These are phyloP conservation scores for Porites cylindrica DNA, from an alignment of 92 coral and sea anemone species.

Conservation along the genomic window DNA sequence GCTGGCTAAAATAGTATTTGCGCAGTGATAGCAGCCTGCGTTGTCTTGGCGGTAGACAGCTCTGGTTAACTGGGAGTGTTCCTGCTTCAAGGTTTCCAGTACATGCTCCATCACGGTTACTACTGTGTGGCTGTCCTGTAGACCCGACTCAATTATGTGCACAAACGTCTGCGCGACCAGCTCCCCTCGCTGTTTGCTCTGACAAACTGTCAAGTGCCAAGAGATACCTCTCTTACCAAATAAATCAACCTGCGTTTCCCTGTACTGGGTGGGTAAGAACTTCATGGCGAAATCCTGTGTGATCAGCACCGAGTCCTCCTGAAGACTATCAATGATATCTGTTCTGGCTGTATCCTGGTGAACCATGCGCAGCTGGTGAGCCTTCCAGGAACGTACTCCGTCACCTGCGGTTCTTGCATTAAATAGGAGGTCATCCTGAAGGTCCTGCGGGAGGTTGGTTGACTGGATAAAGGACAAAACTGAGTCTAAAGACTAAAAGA, in stretches of 20 bases:
- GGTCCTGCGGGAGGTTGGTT: constrained; percentile 35
- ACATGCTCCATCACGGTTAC: constrained; percentile 63
- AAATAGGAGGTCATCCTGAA: constrained; percentile 45
- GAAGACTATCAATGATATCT: constrained; percentile 45
- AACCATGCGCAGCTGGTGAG: constrained; percentile 37
- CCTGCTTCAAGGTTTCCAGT: constrained; percentile 46
- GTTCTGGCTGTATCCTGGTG: constrained; percentile 59
- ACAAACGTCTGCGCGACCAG: constrained; percentile 54
- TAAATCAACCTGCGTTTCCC: constrained; percentile 59
- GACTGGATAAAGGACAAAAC: constrained; percentile 36
- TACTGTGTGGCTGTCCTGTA: constrained; percentile 63
- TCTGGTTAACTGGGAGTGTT: constrained; percentile 38
- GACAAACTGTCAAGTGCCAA: constrained; percentile 59
- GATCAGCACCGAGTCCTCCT: constrained; percentile 26
- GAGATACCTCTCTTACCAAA: constrained; percentile 72
- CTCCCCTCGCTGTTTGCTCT: constrained; percentile 32
- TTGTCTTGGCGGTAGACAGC: constrained; percentile 65
- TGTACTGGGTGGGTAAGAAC: constrained; percentile 46
- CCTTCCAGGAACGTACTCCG: constrained; percentile 46
- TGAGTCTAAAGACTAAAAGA: constrained; percentile 29
- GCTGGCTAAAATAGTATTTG: constrained; percentile 47
- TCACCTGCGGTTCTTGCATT: constrained; percentile 41
- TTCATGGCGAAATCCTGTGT: constrained; percentile 66
- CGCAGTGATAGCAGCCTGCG: constrained; percentile 75
- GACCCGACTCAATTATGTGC: constrained; percentile 63